phyloP scores from a whole-genome alignment of 2,113 vertebrate genomes.

The Ictalurus furcatus region DNA sequence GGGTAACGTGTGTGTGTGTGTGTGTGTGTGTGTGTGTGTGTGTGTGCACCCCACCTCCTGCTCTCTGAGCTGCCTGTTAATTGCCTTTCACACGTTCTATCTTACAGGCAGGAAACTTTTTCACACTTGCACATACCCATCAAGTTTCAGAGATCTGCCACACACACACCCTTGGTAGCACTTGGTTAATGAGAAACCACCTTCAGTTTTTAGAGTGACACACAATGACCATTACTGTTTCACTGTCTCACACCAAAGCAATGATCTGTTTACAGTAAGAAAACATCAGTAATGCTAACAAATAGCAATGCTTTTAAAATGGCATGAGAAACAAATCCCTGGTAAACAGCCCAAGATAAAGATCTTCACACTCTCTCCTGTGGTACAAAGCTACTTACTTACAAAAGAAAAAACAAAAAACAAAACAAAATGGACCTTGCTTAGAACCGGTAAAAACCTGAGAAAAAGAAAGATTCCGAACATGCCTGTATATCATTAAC shows the following conservation, averaged over 20 bases:
- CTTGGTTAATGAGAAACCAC: conserved; percentile 8
- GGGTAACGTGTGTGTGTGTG: not conserved
- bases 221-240: conserved; percentile 16
- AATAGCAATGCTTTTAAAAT: conserved; percentile 2
- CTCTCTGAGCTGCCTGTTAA: conserved; percentile 44
- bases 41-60: conserved; percentile 21
- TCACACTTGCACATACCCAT: conserved; percentile 66
- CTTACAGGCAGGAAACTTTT: conserved; percentile 52
- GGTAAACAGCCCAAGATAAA: conserved; percentile 18
- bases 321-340: conserved; percentile 7
- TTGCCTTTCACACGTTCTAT: conserved; percentile 54
- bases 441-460: conserved; percentile 11
- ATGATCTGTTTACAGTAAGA: conserved; percentile 10
- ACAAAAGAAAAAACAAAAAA: not conserved
- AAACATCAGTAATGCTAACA: not conserved
- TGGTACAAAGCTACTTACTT: not conserved
- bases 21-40: conserved; percentile 13
- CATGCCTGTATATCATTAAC: conserved; percentile 50
- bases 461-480: conserved; percentile 33
- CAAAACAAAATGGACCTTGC: not conserved
- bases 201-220: conserved; percentile 1
- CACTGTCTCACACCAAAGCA: conserved; percentile 10
- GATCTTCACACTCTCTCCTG: not conserved
- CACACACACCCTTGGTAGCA: not conserved
- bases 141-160: conserved; percentile 50